phyloP scores from a whole-genome alignment of 2,797 vertebrate genomes.

The Gastrophryne carolinensis region DNA sequence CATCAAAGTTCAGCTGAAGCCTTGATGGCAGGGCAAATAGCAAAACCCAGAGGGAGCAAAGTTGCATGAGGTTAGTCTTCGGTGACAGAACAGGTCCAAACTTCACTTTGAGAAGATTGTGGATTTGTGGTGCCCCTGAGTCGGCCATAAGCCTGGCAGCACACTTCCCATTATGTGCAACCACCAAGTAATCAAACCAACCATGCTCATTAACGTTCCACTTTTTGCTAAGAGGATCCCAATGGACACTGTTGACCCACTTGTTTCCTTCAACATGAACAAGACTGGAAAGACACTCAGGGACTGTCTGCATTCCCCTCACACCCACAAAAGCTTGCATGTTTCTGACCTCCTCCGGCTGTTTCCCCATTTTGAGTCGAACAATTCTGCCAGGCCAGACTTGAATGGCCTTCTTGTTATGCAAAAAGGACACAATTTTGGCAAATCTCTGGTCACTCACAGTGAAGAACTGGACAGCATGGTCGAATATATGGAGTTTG shows the following conservation, averaged over 20 bases:
- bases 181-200: conserved; percentile 24
- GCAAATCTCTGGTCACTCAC: not conserved
- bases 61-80: not conserved
- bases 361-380: not conserved
- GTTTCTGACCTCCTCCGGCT: not conserved
- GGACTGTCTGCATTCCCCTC: not conserved
- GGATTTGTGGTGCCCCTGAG: not conserved
- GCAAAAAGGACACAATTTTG: conserved; percentile 21
- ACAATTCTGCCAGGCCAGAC: not conserved
- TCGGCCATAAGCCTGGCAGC: conserved; percentile 17
- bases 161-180: not conserved
- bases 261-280: not conserved
- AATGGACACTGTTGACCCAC: not conserved
- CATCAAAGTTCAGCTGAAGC: not conserved
- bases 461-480: conserved; percentile 24
- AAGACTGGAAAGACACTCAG: not conserved
- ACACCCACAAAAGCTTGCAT: not conserved
- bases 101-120: not conserved
- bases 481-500: conserved; percentile 11
- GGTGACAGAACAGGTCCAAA: not conserved
- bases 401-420: not conserved
- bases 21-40: not conserved
- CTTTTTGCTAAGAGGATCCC: conserved; percentile 3
- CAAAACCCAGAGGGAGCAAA: not conserved
- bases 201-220: conserved; percentile 11